phyloP scores from a whole-genome alignment of 2,113 vertebrate genomes.

The Otis tarda region DNA sequence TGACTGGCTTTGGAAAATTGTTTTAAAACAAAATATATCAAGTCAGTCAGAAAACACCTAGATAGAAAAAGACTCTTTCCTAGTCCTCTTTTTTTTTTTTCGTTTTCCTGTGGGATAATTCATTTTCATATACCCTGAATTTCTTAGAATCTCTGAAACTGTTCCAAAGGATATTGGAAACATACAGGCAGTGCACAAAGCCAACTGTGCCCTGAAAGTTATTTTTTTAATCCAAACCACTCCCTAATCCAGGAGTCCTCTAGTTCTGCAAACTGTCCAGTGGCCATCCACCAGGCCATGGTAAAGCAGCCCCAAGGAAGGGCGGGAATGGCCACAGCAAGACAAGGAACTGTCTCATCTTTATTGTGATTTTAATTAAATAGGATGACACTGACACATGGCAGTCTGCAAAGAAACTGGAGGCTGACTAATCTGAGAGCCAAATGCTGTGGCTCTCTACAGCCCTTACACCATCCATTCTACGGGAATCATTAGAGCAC shows the following conservation, averaged over 20 bases:
- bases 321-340: not conserved
- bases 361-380: not conserved
- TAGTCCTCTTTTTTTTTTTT: no score
- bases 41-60: not conserved
- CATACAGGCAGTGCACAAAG: not conserved
- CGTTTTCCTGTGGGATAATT: not conserved
- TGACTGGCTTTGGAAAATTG: constrained; percentile 7
- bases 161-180: not conserved
- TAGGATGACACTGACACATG: not conserved
- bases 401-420: not conserved
- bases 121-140: not conserved
- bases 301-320: not conserved
- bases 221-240: not conserved
- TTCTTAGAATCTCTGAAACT: not conserved
- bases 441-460: not conserved
- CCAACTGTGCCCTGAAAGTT: not conserved
- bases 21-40: not conserved
- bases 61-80: not conserved
- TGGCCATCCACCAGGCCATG: not conserved
- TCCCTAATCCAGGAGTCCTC: not conserved
- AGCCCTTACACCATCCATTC: not conserved
- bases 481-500: not conserved
- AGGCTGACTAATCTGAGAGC: not conserved
- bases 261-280: not conserved
- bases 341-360: not conserved